Conservation (phyloP, 2,888 invertebrate genomes). For the Hypercompe scribonia region DNA sequence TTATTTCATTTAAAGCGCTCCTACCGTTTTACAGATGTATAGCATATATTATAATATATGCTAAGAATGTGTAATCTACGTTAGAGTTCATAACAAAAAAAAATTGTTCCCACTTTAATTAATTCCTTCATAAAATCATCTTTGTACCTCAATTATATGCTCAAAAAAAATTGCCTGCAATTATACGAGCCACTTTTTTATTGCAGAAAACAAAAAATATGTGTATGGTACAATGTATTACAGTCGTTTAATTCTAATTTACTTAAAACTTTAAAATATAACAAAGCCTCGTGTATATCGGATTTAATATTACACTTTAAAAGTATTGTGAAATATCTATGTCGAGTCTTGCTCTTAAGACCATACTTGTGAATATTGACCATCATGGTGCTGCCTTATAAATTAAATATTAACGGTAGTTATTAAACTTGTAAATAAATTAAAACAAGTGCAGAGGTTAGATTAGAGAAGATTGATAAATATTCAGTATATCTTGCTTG, state of each 20-base stretch:
- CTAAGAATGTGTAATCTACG: not conserved
- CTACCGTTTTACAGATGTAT: not conserved
- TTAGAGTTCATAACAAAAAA: not conserved
- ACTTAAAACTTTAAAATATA: not conserved
- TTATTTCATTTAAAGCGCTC: not conserved
- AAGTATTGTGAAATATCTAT: not conserved
- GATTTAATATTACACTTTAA: not conserved
- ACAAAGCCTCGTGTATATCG: not conserved
- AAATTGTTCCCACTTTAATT: not conserved
- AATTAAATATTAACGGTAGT: not conserved
- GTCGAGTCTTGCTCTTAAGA: not conserved
- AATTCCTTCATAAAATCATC: not conserved
- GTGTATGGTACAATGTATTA: not conserved
- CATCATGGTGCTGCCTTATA: not conserved
- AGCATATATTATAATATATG: not conserved
- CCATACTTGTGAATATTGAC: not conserved
- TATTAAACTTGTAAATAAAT: not conserved
- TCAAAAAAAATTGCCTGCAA: not conserved
- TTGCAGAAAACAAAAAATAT: not conserved
- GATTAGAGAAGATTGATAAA: not conserved
- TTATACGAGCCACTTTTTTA: not conserved
- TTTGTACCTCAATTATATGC: not conserved
- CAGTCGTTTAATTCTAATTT: no score
- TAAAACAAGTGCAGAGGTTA: not conserved
- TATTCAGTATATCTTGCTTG: not conserved